phyloP scores from a whole-genome alignment of 2,113 vertebrate species.

The Melanostigma gelatinosum region DNA sequence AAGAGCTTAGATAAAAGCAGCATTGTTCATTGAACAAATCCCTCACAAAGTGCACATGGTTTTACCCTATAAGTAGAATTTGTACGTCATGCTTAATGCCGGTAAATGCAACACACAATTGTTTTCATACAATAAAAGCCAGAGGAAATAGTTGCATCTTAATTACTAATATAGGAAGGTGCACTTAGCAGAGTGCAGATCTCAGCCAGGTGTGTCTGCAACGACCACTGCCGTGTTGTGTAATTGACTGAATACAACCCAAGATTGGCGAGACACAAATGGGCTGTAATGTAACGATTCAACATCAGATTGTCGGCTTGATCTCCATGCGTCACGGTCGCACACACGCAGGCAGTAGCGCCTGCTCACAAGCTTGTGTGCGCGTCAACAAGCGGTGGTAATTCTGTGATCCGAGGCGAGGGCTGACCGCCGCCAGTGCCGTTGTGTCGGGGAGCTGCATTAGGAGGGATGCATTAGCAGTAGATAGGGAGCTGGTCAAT shows the following conservation, averaged over 20 bases:
- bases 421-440: constrained; percentile 9
- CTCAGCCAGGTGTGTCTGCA: neutral
- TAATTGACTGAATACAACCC: neutral
- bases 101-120: neutral
- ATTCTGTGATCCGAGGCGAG: constrained; percentile 27
- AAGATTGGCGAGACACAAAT: neutral
- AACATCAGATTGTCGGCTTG: constrained; percentile 18
- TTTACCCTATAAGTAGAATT: neutral
- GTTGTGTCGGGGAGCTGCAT: neutral
- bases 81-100: neutral
- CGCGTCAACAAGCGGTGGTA: constrained; percentile 14
- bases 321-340: neutral
- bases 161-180: neutral
- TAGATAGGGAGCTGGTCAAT: constrained; percentile 34
- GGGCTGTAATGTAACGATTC: constrained; percentile 7
- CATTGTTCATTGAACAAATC: constrained; percentile 36
- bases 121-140: neutral
- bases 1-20: constrained; percentile 41
- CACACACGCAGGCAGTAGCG: neutral
- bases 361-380: constrained; percentile 22
- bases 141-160: neutral
- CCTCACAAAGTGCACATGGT: neutral
- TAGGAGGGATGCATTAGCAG: constrained; percentile 11
- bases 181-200: neutral
- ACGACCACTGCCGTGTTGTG: neutral